Base-by-base conservation (phyloP, 2,888 invertebrate genomes). In the Agrochola macilenta region DNA sequence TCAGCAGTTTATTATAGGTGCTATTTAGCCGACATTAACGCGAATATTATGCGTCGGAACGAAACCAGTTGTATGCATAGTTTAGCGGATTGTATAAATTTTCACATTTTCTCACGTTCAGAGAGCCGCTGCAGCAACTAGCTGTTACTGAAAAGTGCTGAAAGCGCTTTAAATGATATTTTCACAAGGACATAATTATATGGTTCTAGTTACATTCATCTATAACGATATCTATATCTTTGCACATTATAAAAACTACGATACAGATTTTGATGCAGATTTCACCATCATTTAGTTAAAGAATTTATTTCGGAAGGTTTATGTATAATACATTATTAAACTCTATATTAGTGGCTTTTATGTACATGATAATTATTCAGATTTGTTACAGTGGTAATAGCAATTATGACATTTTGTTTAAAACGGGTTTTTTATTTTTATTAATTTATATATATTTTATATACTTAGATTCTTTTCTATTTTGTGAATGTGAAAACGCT, bases 21-120 rank as follows among this genome's bases (percentile, higher is more conserved):
- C 26, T 46, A 58, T 66, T 66, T 26, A 26, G 54, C 46, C 20
- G 78, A 52, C 52, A 61, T 52, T 69, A 65, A 49, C 20, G 49
- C 57, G 69, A 69, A 72, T 72, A 72, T 65, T 82, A 82, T 61
- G 57, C 65, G 14, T 9, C 52, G 57, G 26, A 61, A 58, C 58
- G 69, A 35, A 83, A 71, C 70, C 58, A 63, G 58, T 61, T 69
- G 5, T 66, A 46, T 46, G 63, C 70, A 83, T 73, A 78, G 57
- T 58, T 61, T 52, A 66, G 17, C 26, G 11, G 43, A 39, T 61
- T 63, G 46, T 57, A 68, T 72, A n/a, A 65, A 69, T 81, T 81
- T 76, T 76, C 68, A 76, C 70, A 82, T 82, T 61, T 82, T 82
- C 58, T 78, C 61, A 73, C 54, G 82, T 82, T 69, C 61, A 0